Evolutionary conservation across 2,888 invertebrate species (phyloP).

Genomic region (Ligdia adustata): DNA sequence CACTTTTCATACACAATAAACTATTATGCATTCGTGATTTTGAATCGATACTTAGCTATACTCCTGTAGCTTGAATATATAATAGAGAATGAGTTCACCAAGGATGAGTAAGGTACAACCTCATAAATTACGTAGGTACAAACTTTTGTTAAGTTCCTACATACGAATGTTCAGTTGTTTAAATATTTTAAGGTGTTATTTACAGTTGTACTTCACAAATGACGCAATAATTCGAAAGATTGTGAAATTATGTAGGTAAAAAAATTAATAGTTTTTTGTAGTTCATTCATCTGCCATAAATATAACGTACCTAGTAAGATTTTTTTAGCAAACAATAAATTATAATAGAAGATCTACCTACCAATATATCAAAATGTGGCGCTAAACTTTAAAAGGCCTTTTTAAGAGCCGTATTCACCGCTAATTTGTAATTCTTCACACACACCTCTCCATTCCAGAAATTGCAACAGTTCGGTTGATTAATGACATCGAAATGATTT

Average conservation of each 20-base stretch:
- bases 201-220: no score
- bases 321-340: neutral
- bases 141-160: neutral
- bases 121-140: neutral
- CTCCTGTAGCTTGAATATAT: slow-evolving; percentile 28
- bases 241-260: no score
- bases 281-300: no score
- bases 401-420: slow-evolving; percentile 47
- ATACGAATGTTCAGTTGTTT: no score
- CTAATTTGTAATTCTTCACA: slow-evolving; percentile 81
- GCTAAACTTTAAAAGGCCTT: slow-evolving; percentile 41
- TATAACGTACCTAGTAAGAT: no score
- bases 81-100: no score
- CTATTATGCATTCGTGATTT: slow-evolving; percentile 35
- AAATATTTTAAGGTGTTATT: no score
- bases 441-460: slow-evolving; percentile 59
- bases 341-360: neutral
- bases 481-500: slow-evolving; percentile 22
- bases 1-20: slow-evolving; percentile 33
- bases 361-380: slow-evolving; percentile 45
- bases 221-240: no score
- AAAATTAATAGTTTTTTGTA: no score
- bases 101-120: no score
- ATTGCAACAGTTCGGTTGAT: slow-evolving; percentile 33
- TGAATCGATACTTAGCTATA: slow-evolving; percentile 32